phyloP scores from a whole-genome alignment of 2,113 vertebrate species.

The Cyprinodon brontotheroides region DNA sequence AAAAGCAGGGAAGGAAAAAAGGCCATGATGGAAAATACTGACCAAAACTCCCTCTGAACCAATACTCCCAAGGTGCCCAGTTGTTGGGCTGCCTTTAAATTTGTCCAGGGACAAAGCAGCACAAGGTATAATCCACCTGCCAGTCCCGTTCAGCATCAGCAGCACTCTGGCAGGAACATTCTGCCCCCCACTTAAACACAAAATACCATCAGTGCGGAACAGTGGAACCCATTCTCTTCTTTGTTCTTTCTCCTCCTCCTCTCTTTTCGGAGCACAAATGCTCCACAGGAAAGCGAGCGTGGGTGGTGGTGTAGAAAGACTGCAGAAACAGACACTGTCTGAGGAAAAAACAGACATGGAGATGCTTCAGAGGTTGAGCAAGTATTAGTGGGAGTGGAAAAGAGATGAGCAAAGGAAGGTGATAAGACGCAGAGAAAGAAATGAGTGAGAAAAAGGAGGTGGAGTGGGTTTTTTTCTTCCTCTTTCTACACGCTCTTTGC shows the following conservation, averaged over 20 bases:
- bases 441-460: slow-evolving; percentile 45
- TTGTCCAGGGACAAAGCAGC: slow-evolving; percentile 79
- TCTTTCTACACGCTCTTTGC: slow-evolving; percentile 31
- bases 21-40: slow-evolving; percentile 1
- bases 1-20: slow-evolving; percentile 10
- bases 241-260: slow-evolving; percentile 42
- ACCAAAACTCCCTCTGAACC: slow-evolving; percentile 41
- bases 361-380: slow-evolving; percentile 39
- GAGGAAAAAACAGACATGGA: slow-evolving; percentile 38
- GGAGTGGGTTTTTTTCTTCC: slow-evolving; percentile 12
- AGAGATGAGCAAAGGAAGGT: slow-evolving; percentile 43
- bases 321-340: slow-evolving; percentile 35
- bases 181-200: slow-evolving; percentile 79
- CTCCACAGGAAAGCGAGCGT: slow-evolving; percentile 39
- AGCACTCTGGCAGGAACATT: slow-evolving; percentile 77
- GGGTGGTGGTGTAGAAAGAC: slow-evolving; percentile 46
- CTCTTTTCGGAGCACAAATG: slow-evolving; percentile 55
- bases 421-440: slow-evolving; percentile 40
- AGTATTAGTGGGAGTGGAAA: slow-evolving; percentile 45
- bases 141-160: slow-evolving; percentile 75
- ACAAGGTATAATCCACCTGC: slow-evolving; percentile 81
- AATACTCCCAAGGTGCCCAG: slow-evolving; percentile 60
- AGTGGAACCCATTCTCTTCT: slow-evolving; percentile 62
- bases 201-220: slow-evolving; percentile 78
- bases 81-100: slow-evolving; percentile 77